These are phyloP conservation scores for Contarinia nasturtii DNA, from an alignment of 1,140 invertebrate genomes.

Conservation along the genomic window DNA sequence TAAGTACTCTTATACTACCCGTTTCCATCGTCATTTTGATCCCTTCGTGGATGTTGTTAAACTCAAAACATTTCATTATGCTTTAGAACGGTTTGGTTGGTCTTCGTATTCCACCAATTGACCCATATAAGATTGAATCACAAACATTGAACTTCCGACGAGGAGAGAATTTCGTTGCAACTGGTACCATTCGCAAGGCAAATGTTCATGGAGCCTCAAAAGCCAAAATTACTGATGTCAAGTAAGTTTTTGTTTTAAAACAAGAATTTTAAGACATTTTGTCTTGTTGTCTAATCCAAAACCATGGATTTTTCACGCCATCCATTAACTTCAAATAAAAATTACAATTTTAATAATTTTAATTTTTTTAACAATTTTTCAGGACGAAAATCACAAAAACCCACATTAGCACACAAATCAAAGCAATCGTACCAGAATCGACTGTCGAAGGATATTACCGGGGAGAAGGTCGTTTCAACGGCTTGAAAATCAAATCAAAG, in stretches of 20 bases:
- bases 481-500: slow-evolving; percentile 20
- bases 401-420: slow-evolving; percentile 10
- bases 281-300: too few relatives aligned
- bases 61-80: not conserved
- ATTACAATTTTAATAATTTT: too few relatives aligned
- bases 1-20: too few relatives aligned
- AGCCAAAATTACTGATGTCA: slow-evolving; percentile 13
- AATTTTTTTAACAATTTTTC: too few relatives aligned
- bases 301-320: too few relatives aligned
- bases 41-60: not conserved
- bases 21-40: not conserved
- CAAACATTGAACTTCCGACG: slow-evolving; percentile 13
- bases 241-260: too few relatives aligned
- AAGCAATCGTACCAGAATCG: slow-evolving; percentile 12
- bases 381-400: slow-evolving; percentile 13
- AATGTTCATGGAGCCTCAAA: slow-evolving; percentile 14
- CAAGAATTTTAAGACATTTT: too few relatives aligned
- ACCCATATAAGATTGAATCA: slow-evolving; percentile 16
- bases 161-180: slow-evolving; percentile 12
- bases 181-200: slow-evolving; percentile 14
- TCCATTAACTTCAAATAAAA: too few relatives aligned
- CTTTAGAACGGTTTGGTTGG: slow-evolving; percentile 14
- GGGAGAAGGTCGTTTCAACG: slow-evolving; percentile 18
- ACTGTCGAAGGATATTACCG: slow-evolving; percentile 17
- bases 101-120: slow-evolving; percentile 18